These are phyloP conservation scores for Rhinoraja longicauda DNA, from an alignment of 2,797 vertebrate genomes.

Conservation along the genomic window DNA sequence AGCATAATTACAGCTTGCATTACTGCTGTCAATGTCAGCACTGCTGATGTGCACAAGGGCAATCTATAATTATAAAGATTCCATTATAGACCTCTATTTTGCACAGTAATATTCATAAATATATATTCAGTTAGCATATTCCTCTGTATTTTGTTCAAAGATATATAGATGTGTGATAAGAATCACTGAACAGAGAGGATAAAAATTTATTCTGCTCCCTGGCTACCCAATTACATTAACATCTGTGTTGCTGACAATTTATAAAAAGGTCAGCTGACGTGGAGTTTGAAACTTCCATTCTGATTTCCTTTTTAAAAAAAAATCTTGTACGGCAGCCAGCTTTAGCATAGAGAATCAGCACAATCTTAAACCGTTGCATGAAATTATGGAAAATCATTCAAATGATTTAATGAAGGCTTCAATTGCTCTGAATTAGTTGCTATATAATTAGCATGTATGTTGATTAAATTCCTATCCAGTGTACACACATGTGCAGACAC, in stretches of 20 bases:
- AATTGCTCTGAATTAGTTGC: neutral
- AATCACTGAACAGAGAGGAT: slow-evolving; percentile 48
- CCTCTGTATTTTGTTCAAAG: slow-evolving; percentile 43
- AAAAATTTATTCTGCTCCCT: slow-evolving; percentile 36
- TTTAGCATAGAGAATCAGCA: slow-evolving; percentile 4
- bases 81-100: neutral
- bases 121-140: slow-evolving; percentile 51
- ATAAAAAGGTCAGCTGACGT: slow-evolving; percentile 27
- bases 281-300: slow-evolving; percentile 51
- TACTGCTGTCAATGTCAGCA: slow-evolving; percentile 15
- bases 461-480: slow-evolving; percentile 11
- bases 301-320: neutral
- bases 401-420: neutral
- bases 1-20: slow-evolving; percentile 37
- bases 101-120: slow-evolving; percentile 45
- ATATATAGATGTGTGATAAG: slow-evolving; percentile 46
- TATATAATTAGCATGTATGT: neutral
- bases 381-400: slow-evolving; percentile 13
- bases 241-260: slow-evolving; percentile 33
- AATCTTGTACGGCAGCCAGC: slow-evolving; percentile 17
- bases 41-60: slow-evolving; percentile 23
- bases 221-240: slow-evolving; percentile 36
- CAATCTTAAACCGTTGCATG: slow-evolving; percentile 5
- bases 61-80: slow-evolving; percentile 27
- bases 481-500: neutral